phyloP scores from a whole-genome alignment of 2,113 vertebrate genomes.

The Ceyx melanurus region DNA sequence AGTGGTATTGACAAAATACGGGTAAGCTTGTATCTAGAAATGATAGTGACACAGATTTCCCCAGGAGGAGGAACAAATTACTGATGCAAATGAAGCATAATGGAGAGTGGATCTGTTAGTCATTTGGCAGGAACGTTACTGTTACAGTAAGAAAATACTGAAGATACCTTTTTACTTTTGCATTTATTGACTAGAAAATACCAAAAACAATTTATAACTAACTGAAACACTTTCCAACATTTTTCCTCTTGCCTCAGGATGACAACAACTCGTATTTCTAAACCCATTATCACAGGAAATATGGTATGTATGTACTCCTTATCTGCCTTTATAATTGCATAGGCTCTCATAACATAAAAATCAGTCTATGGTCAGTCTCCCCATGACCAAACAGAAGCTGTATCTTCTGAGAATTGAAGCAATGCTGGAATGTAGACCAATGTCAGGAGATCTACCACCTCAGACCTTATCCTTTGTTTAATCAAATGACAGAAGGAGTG shows the following conservation, averaged over 20 bases:
- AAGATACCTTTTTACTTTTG: not conserved
- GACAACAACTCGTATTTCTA: slow-evolving; percentile 4
- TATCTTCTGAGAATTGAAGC: not conserved
- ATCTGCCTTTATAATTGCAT: not conserved
- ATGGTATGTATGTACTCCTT: not conserved
- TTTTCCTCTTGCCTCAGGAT: not conserved
- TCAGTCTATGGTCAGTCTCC: not conserved
- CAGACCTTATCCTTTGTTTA: not conserved
- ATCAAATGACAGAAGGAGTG: not conserved
- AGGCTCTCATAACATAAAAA: not conserved
- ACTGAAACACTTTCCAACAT: not conserved
- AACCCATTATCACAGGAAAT: not conserved
- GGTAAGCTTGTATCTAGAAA: not conserved
- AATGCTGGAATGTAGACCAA: not conserved
- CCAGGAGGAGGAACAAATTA: not conserved
- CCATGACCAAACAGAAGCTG: not conserved
- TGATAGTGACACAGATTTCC: not conserved
- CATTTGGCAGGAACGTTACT: not conserved
- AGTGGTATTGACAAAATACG: not conserved
- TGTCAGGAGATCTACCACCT: not conserved
- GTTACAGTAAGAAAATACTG: not conserved
- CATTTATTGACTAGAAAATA: not conserved
- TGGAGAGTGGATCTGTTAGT: not conserved
- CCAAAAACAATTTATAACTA: not conserved
- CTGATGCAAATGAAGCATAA: not conserved